Base-by-base conservation (phyloP, 2,888 invertebrate species). In the Dryobotodes eremita region DNA sequence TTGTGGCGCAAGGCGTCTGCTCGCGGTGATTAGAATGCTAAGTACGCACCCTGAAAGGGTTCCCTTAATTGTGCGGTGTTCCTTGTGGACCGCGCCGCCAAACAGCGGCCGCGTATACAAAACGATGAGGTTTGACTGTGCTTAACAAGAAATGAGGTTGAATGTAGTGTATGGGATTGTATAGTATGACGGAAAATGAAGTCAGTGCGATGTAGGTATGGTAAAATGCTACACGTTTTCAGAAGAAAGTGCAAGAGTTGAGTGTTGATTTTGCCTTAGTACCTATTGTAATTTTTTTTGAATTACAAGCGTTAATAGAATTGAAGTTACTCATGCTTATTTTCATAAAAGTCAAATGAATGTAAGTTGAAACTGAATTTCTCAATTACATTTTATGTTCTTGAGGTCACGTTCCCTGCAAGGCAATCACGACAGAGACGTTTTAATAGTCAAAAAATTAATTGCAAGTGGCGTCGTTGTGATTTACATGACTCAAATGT, bases 1-100 rank as follows among this genome's bases (percentile, higher is more conserved):
- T 94, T 95, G 94, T 94, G 94, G 94, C 91, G 90, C 89, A 90
- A 91, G 92, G 92, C 92, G 91, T 93, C 93, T 93, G 94, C 91
- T 93, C 90, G 91, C 89, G 89, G 94, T 95, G 96, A 95, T 95
- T 95, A 95, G 96, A 96, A 96, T 96, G 94, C 95, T 95, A 95
- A 96, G 94, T 95, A 92, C 92, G 93, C 91, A 82, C 91, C 88
- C 89, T 89, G 94, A 91, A 95, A 94, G 95, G 95, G 95, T 94
- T 94, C 92, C 90, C 92, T 93, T 95, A 95, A 95, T 95, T 95
- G 95, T 94, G 94, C 91, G 92, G 93, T 91, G 92, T 86, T 93
- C 90, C 92, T 92, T 86, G 92, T 86, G 92, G 93, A 93, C 94
- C 93, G 92, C 94, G 91, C 89, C 89, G 82, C 88, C 91, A 92